phyloP scores from a whole-genome alignment of 2,113 vertebrate species.

The Felis catus region F.catus_Fca126_mat1.0 CM031428.1:22836001-22836500 shows the following conservation, averaged over 20 bases:
- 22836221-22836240: neutral
- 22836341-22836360: neutral
- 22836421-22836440: neutral
- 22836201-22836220: neutral
- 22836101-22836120: neutral
- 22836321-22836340: neutral
- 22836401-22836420: neutral
- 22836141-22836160: neutral
- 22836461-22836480: neutral
- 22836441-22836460: neutral
- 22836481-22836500: no score
- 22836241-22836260: neutral
- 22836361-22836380: neutral
- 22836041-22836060: neutral
- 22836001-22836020: neutral
- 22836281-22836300: neutral
- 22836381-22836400: neutral
- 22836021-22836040: neutral
- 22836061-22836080: neutral
- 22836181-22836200: neutral
- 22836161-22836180: neutral
- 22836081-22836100: neutral
- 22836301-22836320: neutral
- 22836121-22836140: neutral
- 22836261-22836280: neutral